phyloP scores from a whole-genome alignment of 2,888 invertebrate genomes.

The Gymnosoma rotundatum region DNA sequence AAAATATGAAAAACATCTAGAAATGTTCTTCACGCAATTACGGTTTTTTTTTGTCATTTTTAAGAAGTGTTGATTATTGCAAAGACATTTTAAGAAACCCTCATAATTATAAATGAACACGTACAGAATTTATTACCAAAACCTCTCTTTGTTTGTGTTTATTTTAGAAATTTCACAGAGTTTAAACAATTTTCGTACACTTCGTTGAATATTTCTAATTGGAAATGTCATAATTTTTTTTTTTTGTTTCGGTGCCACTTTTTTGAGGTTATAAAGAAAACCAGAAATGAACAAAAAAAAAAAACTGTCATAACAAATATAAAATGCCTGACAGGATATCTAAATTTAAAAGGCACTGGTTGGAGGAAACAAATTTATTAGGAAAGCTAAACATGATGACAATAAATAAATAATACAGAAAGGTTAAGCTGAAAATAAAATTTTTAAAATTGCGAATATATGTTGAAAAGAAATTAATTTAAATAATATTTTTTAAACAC shows the following conservation, averaged over 20 bases:
- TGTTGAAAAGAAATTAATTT: too few relatives aligned
- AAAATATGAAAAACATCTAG: too few relatives aligned
- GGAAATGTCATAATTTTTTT: constrained; percentile 32
- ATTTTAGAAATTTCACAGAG: constrained; percentile 25
- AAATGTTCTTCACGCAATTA: background rate
- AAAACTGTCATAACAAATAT: too few relatives aligned
- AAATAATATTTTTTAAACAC: too few relatives aligned
- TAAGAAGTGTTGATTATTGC: constrained; percentile 10
- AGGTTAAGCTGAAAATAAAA: too few relatives aligned
- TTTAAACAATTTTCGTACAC: constrained; percentile 49
- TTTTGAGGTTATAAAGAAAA: background rate
- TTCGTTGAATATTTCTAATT: constrained; percentile 51
- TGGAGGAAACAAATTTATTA: too few relatives aligned
- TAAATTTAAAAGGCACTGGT: too few relatives aligned
- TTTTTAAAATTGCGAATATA: too few relatives aligned
- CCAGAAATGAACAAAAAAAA: too few relatives aligned
- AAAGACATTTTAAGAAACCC: background rate
- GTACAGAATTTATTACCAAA: background rate
- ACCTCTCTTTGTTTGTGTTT: background rate
- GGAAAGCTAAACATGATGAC: too few relatives aligned
- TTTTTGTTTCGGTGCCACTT: constrained; percentile 1
- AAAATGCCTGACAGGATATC: too few relatives aligned
- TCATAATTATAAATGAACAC: constrained; percentile 25
- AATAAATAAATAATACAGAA: too few relatives aligned
- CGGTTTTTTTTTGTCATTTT: background rate